Percentiles rank a stretch among this genome's conserved stretches.
Evolutionary conservation across 2,113 vertebrate species (phyloP).

Genomic region (Campylorhamphus procurvoides): DNA sequence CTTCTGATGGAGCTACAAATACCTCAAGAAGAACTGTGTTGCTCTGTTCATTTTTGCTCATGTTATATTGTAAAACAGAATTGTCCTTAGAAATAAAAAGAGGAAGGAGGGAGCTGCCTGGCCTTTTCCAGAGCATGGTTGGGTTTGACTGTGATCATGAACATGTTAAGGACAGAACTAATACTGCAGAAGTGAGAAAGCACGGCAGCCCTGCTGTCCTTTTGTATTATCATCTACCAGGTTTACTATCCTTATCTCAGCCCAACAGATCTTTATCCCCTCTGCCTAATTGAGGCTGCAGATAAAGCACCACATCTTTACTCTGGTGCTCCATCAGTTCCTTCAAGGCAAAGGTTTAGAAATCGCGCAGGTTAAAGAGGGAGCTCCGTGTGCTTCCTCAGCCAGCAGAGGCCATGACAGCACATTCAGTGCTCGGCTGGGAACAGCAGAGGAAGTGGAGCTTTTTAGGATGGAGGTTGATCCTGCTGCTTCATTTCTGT

Average conservation of each 20-base stretch:
- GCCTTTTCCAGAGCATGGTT: not conserved
- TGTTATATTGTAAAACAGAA: not conserved
- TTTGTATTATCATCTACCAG: not conserved
- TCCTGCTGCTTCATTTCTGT: not conserved
- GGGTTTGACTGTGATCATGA: not conserved
- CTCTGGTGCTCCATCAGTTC: not conserved
- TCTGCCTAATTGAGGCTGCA: not conserved
- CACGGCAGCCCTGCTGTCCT: not conserved
- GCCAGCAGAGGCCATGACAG: not conserved
- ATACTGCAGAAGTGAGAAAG: not conserved
- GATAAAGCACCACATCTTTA: not conserved
- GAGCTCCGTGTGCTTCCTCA: not conserved
- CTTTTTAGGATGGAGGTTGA: not conserved
- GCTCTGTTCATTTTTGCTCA: not conserved
- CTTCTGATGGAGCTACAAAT: not conserved
- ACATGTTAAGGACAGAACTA: not conserved
- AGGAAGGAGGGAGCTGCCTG: not conserved
- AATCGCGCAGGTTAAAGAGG: not conserved
- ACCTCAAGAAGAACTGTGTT: not conserved
- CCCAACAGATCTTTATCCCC: not conserved
- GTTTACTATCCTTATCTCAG: not conserved
- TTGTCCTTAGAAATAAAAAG: not conserved
- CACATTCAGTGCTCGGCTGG: not conserved
- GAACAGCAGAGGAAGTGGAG: not conserved
- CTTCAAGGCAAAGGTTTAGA: not conserved